Evolutionary conservation across 2,888 invertebrate genomes (phyloP).

Genomic region (Drosophila buzzatii): DNA sequence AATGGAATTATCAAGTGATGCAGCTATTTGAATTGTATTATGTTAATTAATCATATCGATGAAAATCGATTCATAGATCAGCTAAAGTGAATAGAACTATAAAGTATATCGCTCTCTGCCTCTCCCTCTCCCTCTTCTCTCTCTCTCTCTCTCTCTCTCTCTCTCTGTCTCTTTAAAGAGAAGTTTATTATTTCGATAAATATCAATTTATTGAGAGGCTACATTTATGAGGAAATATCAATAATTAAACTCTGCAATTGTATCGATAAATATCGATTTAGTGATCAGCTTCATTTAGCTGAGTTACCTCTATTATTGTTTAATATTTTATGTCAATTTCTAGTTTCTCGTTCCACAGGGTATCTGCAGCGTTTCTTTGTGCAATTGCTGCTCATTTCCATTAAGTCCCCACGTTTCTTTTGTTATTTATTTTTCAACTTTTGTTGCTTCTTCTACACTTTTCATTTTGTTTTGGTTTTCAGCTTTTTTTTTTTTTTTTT

Average conservation of each 20-base stretch:
- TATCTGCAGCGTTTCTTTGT: background rate
- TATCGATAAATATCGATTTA: background rate
- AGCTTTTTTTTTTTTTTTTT: slow-evolving; percentile 44
- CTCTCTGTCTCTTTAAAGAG: no score
- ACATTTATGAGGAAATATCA: background rate
- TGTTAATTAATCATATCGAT: background rate
- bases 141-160: no score
- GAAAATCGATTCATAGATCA: background rate
- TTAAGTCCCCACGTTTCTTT: slow-evolving; percentile 43
- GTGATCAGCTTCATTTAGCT: background rate
- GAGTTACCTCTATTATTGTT: background rate
- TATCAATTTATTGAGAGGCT: background rate
- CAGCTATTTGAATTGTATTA: background rate
- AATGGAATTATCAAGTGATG: background rate
- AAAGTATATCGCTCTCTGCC: no score
- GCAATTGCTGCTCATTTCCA: slow-evolving; percentile 27
- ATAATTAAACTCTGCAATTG: no score
- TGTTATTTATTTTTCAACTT: slow-evolving; percentile 55
- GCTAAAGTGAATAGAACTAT: no score
- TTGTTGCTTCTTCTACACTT: slow-evolving; percentile 28
- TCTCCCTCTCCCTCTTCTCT: no score
- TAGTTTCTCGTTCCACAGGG: background rate
- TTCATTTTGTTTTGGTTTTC: slow-evolving; percentile 28
- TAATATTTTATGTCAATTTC: background rate
- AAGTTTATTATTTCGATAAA: background rate